Conservation (phyloP, 2,888 invertebrate species). For the Stenichneumon culpator region DNA sequence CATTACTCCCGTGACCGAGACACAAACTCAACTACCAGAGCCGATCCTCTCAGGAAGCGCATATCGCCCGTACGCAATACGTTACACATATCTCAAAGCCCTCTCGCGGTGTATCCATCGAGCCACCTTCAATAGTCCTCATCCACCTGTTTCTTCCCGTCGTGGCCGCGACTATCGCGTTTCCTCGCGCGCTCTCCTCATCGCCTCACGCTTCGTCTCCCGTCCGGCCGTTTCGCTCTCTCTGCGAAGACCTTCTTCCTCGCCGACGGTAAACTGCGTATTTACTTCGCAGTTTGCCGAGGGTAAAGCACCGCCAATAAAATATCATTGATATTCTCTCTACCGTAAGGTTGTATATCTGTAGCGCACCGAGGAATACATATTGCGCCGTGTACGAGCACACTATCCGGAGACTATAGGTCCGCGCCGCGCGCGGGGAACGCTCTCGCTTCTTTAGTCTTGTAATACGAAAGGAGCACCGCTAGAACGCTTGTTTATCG, state of each 20-base stretch:
- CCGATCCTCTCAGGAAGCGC: constrained; percentile 1
- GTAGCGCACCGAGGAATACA: not conserved
- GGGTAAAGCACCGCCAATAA: constrained; percentile 77
- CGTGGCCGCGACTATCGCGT: constrained; percentile 45
- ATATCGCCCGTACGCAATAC: constrained; percentile 21
- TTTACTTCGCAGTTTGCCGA: constrained; percentile 74
- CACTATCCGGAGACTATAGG: constrained; percentile 2
- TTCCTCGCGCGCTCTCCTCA: constrained; percentile 48
- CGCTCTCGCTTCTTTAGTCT: constrained; percentile 59
- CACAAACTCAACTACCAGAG: constrained; percentile 1
- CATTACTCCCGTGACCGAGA: constrained; percentile 1
- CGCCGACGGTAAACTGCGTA: constrained; percentile 72
- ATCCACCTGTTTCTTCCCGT: constrained; percentile 58
- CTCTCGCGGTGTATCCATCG: constrained; percentile 23
- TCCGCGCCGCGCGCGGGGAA: not conserved
- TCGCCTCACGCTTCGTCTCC: constrained; percentile 33
- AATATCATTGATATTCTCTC: constrained; percentile 81
- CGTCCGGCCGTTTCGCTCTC: constrained; percentile 49
- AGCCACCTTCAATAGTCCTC: constrained; percentile 54
- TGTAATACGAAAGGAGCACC: constrained; percentile 70
- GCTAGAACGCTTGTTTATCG: constrained; percentile 80
- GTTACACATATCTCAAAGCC: constrained; percentile 32
- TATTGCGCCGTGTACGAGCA: constrained; percentile 51
- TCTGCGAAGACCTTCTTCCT: constrained; percentile 26
- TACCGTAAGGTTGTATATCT: constrained; percentile 16